Conservation (phyloP, 2,113 vertebrate species). For the Cryptomyrus ogoouensis region DNA sequence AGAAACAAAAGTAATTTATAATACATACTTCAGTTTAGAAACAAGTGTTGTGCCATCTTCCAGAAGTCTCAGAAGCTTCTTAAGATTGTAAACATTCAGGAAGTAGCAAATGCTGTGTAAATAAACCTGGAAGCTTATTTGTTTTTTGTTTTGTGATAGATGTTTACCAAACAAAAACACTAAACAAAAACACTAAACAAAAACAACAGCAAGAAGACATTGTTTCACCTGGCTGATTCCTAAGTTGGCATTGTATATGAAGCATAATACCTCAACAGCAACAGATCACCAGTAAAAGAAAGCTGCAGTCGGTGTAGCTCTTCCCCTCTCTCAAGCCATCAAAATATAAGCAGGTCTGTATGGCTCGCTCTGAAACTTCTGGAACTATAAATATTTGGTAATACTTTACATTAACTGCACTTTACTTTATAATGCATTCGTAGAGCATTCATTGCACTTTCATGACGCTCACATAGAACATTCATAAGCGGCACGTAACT, state of each 20-base stretch:
- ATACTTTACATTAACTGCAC: background rate
- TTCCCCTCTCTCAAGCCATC: background rate
- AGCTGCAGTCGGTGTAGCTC: background rate
- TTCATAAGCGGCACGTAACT: background rate
- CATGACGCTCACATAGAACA: background rate
- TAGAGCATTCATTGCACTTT: background rate
- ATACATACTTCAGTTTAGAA: background rate
- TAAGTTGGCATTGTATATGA: background rate
- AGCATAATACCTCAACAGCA: background rate
- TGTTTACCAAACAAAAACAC: background rate
- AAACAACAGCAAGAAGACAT: background rate
- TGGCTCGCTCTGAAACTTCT: background rate
- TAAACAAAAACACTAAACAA: background rate
- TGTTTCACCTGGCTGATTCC: background rate
- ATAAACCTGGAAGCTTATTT: background rate
- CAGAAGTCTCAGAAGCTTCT: background rate
- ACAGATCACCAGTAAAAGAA: background rate
- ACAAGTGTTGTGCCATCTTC: background rate
- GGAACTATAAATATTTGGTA: background rate
- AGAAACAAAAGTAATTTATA: background rate
- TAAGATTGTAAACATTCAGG: background rate
- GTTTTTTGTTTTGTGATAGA: background rate
- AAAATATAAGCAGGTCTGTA: background rate
- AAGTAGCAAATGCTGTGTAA: background rate
- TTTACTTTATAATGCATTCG: background rate